Conservation (phyloP, 2,797 vertebrate species). For the Labeo calbasu region DNA sequence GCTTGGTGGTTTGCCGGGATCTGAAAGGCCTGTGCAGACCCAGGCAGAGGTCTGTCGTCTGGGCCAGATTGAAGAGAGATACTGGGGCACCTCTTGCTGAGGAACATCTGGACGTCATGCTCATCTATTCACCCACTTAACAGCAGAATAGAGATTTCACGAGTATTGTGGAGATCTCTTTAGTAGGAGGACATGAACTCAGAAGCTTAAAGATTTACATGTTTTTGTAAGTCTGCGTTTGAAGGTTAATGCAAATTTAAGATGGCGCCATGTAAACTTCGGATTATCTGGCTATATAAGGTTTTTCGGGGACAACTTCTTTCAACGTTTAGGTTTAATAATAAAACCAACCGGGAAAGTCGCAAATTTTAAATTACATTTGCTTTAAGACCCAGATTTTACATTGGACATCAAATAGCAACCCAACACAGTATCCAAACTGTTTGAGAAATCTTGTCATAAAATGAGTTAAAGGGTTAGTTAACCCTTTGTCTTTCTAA, state of each 20-base stretch:
- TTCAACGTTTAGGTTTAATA: neutral
- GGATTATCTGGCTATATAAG: constrained; percentile 1
- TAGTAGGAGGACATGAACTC: constrained; percentile 64
- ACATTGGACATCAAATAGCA: neutral
- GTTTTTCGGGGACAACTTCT: neutral
- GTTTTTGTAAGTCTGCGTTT: constrained; percentile 43
- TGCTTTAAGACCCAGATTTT: neutral
- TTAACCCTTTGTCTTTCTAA: too few relatives aligned
- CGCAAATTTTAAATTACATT: neutral
- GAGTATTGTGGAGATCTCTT: constrained; percentile 60
- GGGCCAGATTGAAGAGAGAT: constrained; percentile 9
- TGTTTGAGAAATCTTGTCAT: neutral
- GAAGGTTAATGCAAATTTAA: constrained; percentile 27
- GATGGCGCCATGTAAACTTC: neutral
- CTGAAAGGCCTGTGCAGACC: constrained; percentile 23
- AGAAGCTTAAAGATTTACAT: constrained; percentile 33
- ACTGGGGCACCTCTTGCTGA: constrained; percentile 4
- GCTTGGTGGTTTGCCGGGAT: constrained; percentile 39
- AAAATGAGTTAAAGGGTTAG: neutral
- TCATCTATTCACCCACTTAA: constrained; percentile 61
- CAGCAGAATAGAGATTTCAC: constrained; percentile 69
- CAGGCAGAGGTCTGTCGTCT: constrained; percentile 23
- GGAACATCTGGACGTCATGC: constrained; percentile 71
- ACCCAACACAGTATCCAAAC: neutral
- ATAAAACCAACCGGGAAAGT: neutral